phyloP scores from a whole-genome alignment of 2,113 vertebrate genomes.

The Vulpes ferrilata region DNA sequence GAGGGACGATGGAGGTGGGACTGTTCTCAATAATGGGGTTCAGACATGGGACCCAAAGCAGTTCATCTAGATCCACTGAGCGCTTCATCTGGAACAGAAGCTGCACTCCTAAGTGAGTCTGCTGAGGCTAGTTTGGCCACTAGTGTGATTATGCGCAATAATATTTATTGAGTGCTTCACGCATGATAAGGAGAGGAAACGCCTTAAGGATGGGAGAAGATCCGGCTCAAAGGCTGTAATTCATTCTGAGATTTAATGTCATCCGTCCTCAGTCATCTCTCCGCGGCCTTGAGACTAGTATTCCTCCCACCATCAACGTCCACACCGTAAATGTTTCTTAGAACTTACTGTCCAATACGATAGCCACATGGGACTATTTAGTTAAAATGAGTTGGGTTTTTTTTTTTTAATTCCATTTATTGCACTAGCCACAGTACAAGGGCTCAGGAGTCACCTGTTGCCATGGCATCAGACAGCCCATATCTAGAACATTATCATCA shows the following conservation, averaged over 20 bases:
- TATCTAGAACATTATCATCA: neutral
- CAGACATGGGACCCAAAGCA: neutral
- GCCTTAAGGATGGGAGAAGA: neutral
- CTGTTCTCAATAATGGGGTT: neutral
- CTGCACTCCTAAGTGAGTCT: neutral
- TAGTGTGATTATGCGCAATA: neutral
- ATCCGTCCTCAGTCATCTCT: neutral
- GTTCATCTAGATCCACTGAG: neutral
- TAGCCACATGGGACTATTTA: neutral
- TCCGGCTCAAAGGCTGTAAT: neutral
- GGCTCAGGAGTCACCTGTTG: neutral
- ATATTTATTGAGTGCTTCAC: neutral
- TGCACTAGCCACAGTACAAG: neutral
- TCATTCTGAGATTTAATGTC: constrained; percentile 6
- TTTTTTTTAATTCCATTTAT: neutral
- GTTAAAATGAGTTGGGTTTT: neutral
- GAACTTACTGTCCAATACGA: neutral
- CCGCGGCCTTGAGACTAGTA: neutral
- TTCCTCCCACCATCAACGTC: constrained; percentile 2
- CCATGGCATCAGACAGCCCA: neutral
- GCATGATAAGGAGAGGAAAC: neutral
- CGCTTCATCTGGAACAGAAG: neutral
- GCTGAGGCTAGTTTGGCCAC: neutral
- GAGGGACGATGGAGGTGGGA: neutral
- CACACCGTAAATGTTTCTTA: neutral